These are phyloP conservation scores for Eupithecia inturbata DNA, from an alignment of 2,888 invertebrate genomes.

Conservation along the genomic window DNA sequence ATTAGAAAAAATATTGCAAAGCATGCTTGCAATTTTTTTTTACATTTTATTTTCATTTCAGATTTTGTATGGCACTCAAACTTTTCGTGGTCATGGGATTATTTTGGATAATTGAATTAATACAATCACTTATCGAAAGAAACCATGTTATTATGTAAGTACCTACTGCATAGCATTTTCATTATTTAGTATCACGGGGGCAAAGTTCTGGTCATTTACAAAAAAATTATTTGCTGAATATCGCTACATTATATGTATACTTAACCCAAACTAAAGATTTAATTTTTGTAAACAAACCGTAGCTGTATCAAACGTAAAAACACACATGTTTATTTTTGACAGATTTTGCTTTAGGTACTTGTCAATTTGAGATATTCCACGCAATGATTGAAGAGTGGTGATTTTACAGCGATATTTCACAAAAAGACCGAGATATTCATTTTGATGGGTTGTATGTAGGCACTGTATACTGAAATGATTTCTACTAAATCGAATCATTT, in stretches of 20 bases:
- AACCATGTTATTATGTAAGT: slow-evolving; percentile 22
- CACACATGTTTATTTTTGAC: not conserved
- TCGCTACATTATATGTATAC: too few relatives aligned
- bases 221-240: not conserved
- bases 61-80: slow-evolving; percentile 19
- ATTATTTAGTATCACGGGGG: not conserved
- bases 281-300: not conserved
- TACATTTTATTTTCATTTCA: slow-evolving; percentile 14
- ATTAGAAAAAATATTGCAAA: too few relatives aligned
- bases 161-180: not conserved
- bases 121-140: not conserved
- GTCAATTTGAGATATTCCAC: not conserved
- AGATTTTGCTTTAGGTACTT: not conserved
- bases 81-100: slow-evolving; percentile 30
- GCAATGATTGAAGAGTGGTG: too few relatives aligned
- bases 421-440: not conserved
- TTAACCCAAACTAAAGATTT: too few relatives aligned
- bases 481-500: not conserved
- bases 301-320: not conserved
- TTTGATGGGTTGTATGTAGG: not conserved
- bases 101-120: slow-evolving; percentile 27
- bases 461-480: not conserved
- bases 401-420: too few relatives aligned
- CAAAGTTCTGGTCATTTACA: not conserved
- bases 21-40: not conserved